Evolutionary conservation across 2,113 vertebrate species (phyloP), one percentile per base, ranked within the genome.

Genomic region (Phalacrocorax pelagicus): DNA sequence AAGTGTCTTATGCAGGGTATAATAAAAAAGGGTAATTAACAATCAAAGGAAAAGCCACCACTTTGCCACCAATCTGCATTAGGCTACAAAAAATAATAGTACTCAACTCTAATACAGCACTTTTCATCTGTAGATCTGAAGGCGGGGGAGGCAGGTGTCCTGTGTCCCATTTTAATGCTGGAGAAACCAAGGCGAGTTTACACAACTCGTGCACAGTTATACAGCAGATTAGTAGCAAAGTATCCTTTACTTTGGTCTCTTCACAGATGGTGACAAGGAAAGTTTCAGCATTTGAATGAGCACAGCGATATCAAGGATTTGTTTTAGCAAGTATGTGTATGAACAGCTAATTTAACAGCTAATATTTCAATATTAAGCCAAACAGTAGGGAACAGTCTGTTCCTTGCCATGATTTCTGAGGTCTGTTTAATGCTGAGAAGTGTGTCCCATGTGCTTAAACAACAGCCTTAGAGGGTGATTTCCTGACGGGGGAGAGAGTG

Each of bases 1-100:
- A 96, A 95, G 63, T 94, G 32, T 71, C 65, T 95, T 92, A 61
- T 46, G 4, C 44, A 51, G 42, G 34, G 16, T 86, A 83, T 89
- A 90, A 87, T 77, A 91, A 86, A 94, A 92, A 81, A 84, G 24
- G 12, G 24, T 77, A 75, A 96, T 95, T 94, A 95, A 73, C 38
- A 85, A 94, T 88, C 86, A 92, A 73, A 94, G 63, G 24, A 40
- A 91, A 91, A 96, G 63, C n/a, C 61, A 88, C 36, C 29, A 90
- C 49, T 67, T 93, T 92, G 57, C 49, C 46, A 86, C 69, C 26
- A 38, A 34, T 72, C 46, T 95, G 36, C 42, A 49, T 30, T 20
- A 92, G 73, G 57, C 63, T 95, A 91, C 49, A 78, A 77, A 93
- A 83, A 86, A 38, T 66, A 86, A 38, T 16, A 85, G 29, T 75